Base-by-base conservation (phyloP, 2,797 vertebrate genomes). In the Chromobotia macracanthus region DNA sequence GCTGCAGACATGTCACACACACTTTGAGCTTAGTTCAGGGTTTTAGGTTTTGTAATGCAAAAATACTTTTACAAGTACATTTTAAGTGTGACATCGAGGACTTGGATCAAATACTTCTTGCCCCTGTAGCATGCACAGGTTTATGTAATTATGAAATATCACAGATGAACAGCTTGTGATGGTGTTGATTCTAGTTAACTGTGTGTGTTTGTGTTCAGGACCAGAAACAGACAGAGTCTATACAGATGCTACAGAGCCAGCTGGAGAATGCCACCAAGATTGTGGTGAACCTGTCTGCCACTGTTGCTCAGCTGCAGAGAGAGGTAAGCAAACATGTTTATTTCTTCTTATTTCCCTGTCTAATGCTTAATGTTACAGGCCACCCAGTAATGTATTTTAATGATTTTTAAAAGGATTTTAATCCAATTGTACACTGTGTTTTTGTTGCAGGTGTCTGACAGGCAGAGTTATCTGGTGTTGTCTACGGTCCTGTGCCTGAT, bases 151-250 rank as follows among this genome's bases (percentile, higher is more conserved):
- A 5, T 11, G 2, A 5, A 3, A 31, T 31, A 7, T 31, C 6
- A 18, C 15, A 31, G 44, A 46, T 7, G 25, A 16, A 68, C 25
- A 23, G 71, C 8, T 2, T 5, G 18, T 3, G 55, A 21, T n/a
- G 21, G 11, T 72, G 5, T 65, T 2, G 1, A 19, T 6, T 48
- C 35, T 63, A 18, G 41, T 21, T 63, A 53, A 68, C 1, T 8
- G 4, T 64, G 12, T 21, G 10, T 48, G 15, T 68, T 1, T 23
- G 16, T 46, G 3, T 81, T 23, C 86, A 99, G 98, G 98, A 99
- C 84, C 96, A 96, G 89, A 95, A 94, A 77, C 97, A 99, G 84
- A 98, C 97, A 0, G 98, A 99, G 84, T 96, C 96, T 38, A 99
- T 99, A 87, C 96, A 98, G 82, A 79, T 96, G 72, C 89, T 99